These are phyloP conservation scores for Sialis fuliginosa DNA, from an alignment of 2,888 invertebrate genomes.

Conservation along the genomic window DNA sequence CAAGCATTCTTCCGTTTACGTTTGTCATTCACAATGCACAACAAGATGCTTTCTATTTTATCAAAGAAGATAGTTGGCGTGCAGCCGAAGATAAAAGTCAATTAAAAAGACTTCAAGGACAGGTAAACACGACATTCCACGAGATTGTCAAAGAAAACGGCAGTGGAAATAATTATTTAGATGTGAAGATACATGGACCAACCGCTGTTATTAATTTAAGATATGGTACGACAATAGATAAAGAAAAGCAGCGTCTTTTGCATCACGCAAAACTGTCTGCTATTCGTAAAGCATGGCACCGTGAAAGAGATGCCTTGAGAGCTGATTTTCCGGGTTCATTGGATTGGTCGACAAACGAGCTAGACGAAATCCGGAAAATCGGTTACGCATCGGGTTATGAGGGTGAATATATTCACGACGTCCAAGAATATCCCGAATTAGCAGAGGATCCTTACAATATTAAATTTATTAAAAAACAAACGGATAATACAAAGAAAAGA, in stretches of 20 bases:
- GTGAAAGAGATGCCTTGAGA: conserved; percentile 71
- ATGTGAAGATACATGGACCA: conserved; percentile 79
- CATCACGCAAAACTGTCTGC: conserved; percentile 82
- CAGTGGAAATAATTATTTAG: conserved; percentile 57
- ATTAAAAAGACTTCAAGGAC: conserved; percentile 73
- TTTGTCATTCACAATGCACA: conserved; percentile 76
- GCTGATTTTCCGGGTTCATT: conserved; percentile 56
- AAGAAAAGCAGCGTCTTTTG: conserved; percentile 74
- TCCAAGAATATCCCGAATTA: conserved; percentile 75
- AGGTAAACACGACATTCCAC: conserved; percentile 83
- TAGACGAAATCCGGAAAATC: conserved; percentile 71
- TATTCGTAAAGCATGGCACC: conserved; percentile 81
- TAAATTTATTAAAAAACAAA: conserved; percentile 67
- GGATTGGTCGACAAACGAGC: conserved; percentile 78
- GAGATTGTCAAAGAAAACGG: conserved; percentile 54
- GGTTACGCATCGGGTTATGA: conserved; percentile 76
- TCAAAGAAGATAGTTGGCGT: conserved; percentile 81
- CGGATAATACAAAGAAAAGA: conserved; percentile 50
- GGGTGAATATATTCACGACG: conserved; percentile 82
- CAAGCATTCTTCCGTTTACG: conserved; percentile 71
- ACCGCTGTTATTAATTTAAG: conserved; percentile 83
- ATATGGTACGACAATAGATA: conserved; percentile 84
- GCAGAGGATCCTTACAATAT: conserved; percentile 94
- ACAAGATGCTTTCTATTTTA: conserved; percentile 85
- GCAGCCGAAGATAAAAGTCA: conserved; percentile 79